phyloP scores from a whole-genome alignment of 2,888 invertebrate species.

The Dryococelus australis region DNA sequence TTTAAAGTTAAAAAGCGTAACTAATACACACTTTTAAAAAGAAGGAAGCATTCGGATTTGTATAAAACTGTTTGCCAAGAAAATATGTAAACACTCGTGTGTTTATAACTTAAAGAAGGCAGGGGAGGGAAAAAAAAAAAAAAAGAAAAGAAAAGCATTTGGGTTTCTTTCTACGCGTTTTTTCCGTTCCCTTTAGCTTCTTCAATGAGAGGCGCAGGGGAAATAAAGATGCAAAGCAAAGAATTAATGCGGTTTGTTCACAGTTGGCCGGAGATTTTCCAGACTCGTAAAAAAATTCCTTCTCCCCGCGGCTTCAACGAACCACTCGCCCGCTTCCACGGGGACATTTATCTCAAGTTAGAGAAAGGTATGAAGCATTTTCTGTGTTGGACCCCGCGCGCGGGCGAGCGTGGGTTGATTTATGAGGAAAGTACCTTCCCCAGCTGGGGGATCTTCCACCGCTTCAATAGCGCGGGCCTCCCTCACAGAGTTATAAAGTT shows the following conservation, averaged over 20 bases:
- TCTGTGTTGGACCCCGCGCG: too few species aligned
- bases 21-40: too few species aligned
- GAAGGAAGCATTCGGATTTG: too few species aligned
- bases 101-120: too few species aligned
- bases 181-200: neutral
- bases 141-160: too few species aligned
- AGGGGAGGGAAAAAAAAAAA: too few species aligned
- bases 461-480: constrained; percentile 7
- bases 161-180: neutral
- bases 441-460: neutral
- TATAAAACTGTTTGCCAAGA: too few species aligned
- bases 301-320: neutral
- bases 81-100: too few species aligned
- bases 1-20: too few species aligned
- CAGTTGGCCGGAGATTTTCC: neutral
- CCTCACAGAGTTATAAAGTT: neutral
- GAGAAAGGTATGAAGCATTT: neutral
- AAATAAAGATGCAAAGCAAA: constrained; percentile 9
- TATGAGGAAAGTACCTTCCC: neutral
- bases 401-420: too few species aligned
- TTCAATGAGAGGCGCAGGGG: neutral
- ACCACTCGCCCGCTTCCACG: neutral
- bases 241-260: neutral
- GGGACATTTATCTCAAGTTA: neutral
- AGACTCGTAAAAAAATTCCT: neutral